These are phyloP conservation scores for Macrosiphum euphorbiae DNA, from an alignment of 2,888 invertebrate species.

Conservation along the genomic window DNA sequence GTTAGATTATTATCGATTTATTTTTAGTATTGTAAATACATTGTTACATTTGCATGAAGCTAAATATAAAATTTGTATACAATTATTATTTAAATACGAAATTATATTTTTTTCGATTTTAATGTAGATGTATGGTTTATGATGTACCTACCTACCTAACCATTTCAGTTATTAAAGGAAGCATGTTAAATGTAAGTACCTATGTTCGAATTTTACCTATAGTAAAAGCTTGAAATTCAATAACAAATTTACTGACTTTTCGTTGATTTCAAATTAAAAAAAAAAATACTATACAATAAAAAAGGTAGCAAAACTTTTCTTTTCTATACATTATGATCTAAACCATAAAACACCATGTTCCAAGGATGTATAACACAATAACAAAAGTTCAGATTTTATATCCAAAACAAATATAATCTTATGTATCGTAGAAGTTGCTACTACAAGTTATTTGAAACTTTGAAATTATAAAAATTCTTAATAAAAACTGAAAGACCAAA, in stretches of 20 bases:
- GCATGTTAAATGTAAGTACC: background rate
- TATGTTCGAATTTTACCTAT: background rate
- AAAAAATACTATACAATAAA: background rate
- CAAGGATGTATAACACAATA: background rate
- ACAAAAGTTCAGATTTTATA: background rate
- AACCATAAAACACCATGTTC: background rate
- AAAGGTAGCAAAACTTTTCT: background rate
- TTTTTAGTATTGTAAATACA: background rate
- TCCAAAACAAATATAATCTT: background rate
- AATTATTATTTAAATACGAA: background rate
- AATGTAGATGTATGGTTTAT: background rate
- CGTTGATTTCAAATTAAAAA: background rate
- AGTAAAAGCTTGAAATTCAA: background rate
- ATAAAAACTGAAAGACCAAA: background rate
- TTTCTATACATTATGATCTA: background rate
- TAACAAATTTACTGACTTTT: background rate
- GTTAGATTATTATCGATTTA: background rate
- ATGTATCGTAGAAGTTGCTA: background rate
- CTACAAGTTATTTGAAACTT: background rate
- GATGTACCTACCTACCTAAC: background rate
- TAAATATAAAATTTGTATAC: background rate
- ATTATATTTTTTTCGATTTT: background rate
- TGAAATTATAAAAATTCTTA: background rate
- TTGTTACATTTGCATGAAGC: background rate
- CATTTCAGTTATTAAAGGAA: background rate